Evolutionary conservation across 2,888 invertebrate genomes (phyloP).

Genomic region (Amphimallon solstitiale): DNA sequence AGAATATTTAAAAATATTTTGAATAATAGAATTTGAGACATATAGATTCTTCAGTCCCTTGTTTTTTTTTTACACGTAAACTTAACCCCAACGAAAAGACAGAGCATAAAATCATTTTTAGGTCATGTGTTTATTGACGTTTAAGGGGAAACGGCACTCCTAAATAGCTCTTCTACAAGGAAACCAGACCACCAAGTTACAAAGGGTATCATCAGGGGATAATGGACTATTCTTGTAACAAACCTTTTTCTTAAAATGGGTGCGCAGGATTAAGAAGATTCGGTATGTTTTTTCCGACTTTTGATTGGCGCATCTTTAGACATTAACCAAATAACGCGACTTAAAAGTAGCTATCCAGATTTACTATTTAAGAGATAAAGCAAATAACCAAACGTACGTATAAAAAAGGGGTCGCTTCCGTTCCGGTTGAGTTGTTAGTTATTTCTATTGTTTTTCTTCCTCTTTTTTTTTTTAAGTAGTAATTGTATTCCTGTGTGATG

Average conservation of each 20-base stretch:
- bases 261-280: slow-evolving; percentile 17
- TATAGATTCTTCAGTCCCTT: neutral
- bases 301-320: slow-evolving; percentile 23
- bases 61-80: neutral
- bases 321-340: slow-evolving; percentile 17
- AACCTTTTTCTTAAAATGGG: slow-evolving; percentile 14
- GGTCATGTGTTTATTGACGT: slow-evolving; percentile 30
- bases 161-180: slow-evolving; percentile 16
- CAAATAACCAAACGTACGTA: slow-evolving; percentile 5
- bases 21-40: too few relatives aligned
- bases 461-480: neutral
- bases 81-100: neutral
- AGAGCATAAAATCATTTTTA: slow-evolving; percentile 13
- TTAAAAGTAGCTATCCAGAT: slow-evolving; percentile 3
- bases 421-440: slow-evolving; percentile 2
- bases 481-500: slow-evolving; percentile 8
- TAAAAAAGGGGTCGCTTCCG: slow-evolving; percentile 30
- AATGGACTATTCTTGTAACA: slow-evolving; percentile 33
- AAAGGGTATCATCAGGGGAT: slow-evolving; percentile 24
- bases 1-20: too few relatives aligned
- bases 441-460: slow-evolving; percentile 10
- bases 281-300: slow-evolving; percentile 8
- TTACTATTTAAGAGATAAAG: slow-evolving; percentile 18
- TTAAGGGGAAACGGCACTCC: slow-evolving; percentile 11
- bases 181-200: slow-evolving; percentile 22